phyloP scores from a whole-genome alignment of 92 coral and sea anemone species.

The Zoanthus sansibaricus region DNA sequence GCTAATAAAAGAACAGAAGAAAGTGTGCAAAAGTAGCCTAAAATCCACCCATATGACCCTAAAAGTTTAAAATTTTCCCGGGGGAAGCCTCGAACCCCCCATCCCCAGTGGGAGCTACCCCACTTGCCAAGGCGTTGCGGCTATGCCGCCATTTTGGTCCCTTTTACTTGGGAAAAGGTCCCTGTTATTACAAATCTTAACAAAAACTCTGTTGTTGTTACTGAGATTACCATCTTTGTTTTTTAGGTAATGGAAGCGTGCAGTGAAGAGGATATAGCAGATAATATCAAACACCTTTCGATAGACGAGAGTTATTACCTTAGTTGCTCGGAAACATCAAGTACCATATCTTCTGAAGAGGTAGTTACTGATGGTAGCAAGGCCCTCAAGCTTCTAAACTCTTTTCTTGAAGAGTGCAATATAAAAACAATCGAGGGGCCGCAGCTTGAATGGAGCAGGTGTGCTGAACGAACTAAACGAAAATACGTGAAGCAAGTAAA shows the following conservation, averaged over 20 bases:
- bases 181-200: no score
- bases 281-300: constrained; percentile 10
- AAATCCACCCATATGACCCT: no score
- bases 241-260: neutral
- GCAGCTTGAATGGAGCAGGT: constrained; percentile 47
- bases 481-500: constrained; percentile 30
- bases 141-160: no score
- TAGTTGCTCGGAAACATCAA: constrained; percentile 13
- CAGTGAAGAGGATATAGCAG: constrained; percentile 22
- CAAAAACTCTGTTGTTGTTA: neutral
- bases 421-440: neutral
- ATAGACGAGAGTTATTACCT: constrained; percentile 10
- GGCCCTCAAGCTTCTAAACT: neutral
- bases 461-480: constrained; percentile 45
- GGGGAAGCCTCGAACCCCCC: no score
- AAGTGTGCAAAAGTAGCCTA: no score
- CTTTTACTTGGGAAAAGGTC: no score
- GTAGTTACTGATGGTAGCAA: neutral
- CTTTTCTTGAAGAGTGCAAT: constrained; percentile 10
- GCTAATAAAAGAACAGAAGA: no score
- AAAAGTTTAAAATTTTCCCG: no score
- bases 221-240: neutral
- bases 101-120: no score
- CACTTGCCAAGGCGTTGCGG: no score
- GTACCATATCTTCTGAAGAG: constrained; percentile 6